Conservation (phyloP, 2,113 vertebrate genomes). For the Platysteira castanea region DNA sequence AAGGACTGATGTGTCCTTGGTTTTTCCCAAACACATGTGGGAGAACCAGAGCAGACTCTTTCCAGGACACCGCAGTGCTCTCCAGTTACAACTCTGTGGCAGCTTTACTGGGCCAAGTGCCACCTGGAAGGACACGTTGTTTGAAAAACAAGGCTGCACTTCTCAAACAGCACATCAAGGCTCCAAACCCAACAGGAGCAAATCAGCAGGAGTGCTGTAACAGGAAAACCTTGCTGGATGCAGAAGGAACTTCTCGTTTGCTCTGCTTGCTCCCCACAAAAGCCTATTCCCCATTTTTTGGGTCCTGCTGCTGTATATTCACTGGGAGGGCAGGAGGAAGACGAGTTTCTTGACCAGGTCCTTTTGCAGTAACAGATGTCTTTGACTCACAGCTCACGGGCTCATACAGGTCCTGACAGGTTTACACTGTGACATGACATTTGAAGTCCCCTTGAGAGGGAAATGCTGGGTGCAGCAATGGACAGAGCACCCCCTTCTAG, state of each 20-base stretch:
- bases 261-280: not conserved
- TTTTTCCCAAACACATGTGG: not conserved
- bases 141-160: slow-evolving; percentile 6
- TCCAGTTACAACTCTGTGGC: not conserved
- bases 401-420: not conserved
- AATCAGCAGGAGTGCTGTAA: not conserved
- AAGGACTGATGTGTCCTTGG: not conserved
- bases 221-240: not conserved
- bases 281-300: not conserved
- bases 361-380: not conserved
- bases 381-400: not conserved
- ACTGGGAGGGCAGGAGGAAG: not conserved
- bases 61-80: not conserved
- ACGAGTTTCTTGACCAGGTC: not conserved
- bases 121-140: slow-evolving; percentile 14
- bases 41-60: slow-evolving; percentile 25
- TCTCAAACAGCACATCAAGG: not conserved
- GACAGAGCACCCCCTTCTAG: not conserved
- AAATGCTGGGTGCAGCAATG: not conserved
- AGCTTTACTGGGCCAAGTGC: slow-evolving; percentile 33
- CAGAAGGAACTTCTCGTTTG: not conserved
- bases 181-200: not conserved
- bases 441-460: not conserved
- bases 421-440: not conserved
- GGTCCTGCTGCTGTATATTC: not conserved